phyloP scores from a whole-genome alignment of 2,797 vertebrate genomes.

The Melanotaenia trifasciata region DNA sequence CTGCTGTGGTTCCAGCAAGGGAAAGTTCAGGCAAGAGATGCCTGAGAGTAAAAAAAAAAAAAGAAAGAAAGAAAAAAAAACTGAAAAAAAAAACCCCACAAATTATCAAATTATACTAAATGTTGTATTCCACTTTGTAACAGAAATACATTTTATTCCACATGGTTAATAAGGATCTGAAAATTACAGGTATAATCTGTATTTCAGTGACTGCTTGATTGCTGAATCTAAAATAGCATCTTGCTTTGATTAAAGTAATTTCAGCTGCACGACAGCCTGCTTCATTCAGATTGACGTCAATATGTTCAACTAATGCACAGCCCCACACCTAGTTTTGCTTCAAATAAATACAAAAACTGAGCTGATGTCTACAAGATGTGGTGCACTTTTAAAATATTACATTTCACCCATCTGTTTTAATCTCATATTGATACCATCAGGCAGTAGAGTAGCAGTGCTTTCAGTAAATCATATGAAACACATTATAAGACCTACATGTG shows the following conservation, averaged over 20 bases:
- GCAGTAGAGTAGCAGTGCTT: background rate
- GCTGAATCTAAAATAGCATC: constrained; percentile 4
- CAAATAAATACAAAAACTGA: background rate
- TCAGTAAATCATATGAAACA: background rate
- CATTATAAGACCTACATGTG: background rate
- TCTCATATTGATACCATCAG: background rate
- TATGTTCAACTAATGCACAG: background rate
- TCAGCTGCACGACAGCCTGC: background rate
- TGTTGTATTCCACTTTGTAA: background rate
- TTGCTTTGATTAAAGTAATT: constrained; percentile 29
- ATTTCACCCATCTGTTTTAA: background rate
- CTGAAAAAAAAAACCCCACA: background rate
- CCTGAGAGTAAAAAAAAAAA: background rate
- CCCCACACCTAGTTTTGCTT: background rate
- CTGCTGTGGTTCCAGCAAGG: background rate
- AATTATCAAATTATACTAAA: background rate
- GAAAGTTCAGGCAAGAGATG: background rate
- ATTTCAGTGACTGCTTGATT: constrained; percentile 4
- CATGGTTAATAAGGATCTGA: background rate
- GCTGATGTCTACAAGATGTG: background rate
- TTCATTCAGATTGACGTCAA: constrained; percentile 12
- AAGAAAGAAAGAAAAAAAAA: no score
- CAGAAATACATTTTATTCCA: background rate
- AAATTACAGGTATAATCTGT: background rate
- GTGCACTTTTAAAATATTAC: background rate